phyloP scores from a whole-genome alignment of 1,140 invertebrate genomes.

The Micrasema minimum region DNA sequence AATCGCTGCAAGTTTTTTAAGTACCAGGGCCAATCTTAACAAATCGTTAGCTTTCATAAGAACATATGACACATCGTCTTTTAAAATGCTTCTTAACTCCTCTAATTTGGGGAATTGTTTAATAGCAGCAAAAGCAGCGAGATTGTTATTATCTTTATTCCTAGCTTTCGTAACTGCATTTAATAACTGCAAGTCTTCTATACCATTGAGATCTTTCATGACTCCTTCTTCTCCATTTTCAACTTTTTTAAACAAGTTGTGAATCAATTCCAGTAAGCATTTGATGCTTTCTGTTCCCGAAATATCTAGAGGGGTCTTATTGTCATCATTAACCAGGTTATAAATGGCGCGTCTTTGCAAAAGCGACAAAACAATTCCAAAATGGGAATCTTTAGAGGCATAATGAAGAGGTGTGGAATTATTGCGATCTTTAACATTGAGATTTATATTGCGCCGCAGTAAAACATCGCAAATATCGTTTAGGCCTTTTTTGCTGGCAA shows the following conservation, averaged over 20 bases:
- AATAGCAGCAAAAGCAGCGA: background rate
- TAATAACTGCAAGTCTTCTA: background rate
- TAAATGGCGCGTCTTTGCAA: background rate
- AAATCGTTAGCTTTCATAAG: background rate
- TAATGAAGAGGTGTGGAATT: background rate
- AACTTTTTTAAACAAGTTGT: background rate
- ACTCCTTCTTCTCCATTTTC: background rate
- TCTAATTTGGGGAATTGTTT: background rate
- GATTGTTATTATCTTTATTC: background rate
- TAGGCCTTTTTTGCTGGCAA: background rate
- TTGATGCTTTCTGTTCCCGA: background rate
- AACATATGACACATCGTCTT: background rate
- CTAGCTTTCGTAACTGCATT: background rate
- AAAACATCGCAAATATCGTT: background rate
- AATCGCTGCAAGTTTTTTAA: background rate
- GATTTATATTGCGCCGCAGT: background rate
- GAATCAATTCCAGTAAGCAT: background rate
- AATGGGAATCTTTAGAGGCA: conserved; percentile 1
- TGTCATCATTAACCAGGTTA: background rate
- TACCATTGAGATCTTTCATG: background rate
- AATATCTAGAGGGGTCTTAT: conserved; percentile 7
- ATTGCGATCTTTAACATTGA: background rate
- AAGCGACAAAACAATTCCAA: background rate
- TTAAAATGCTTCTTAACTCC: background rate
- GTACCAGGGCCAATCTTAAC: background rate